These are phyloP conservation scores for Amblyjoppa fuscipennis DNA, from an alignment of 2,888 invertebrate genomes.

Conservation along the genomic window DNA sequence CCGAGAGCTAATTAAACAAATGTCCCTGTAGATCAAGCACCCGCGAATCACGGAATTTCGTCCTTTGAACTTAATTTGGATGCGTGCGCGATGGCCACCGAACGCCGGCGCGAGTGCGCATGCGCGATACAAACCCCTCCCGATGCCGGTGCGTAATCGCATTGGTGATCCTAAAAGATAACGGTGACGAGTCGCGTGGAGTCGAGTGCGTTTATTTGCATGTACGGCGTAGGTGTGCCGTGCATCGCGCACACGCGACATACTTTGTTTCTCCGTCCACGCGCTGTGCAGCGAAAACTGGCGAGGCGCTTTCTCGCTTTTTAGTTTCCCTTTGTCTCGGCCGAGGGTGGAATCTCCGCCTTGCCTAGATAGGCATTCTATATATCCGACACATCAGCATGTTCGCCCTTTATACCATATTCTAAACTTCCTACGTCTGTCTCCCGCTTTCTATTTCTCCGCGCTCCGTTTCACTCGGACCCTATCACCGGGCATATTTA, in stretches of 20 bases:
- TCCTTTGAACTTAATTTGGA: conserved; percentile 81
- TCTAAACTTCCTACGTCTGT: conserved; percentile 43
- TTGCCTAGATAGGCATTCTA: conserved; percentile 52
- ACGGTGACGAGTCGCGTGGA: conserved; percentile 13
- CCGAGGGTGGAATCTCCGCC: conserved; percentile 25
- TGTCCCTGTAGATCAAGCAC: conserved; percentile 76
- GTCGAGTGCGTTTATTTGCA: neutral
- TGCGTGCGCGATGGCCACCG: conserved; percentile 15
- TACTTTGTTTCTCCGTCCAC: conserved; percentile 32
- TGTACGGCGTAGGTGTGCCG: neutral
- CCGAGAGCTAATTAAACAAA: conserved; percentile 83
- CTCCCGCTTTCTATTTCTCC: conserved; percentile 33
- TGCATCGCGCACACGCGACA: neutral
- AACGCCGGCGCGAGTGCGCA: neutral
- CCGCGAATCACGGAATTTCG: conserved; percentile 75
- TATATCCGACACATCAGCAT: conserved; percentile 23
- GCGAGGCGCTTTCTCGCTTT: conserved; percentile 23
- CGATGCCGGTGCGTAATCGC: conserved; percentile 25
- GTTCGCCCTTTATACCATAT: conserved; percentile 34
- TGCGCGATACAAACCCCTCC: neutral
- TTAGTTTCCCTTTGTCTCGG: conserved; percentile 51
- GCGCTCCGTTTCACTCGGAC: conserved; percentile 36
- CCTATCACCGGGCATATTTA: conserved; percentile 66
- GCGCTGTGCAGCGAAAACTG: conserved; percentile 18
- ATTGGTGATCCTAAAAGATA: conserved; percentile 14